Evolutionary conservation across 2,888 invertebrate genomes (phyloP), one percentile per base, ranked within the genome.

Genomic region (Bibio marci): DNA sequence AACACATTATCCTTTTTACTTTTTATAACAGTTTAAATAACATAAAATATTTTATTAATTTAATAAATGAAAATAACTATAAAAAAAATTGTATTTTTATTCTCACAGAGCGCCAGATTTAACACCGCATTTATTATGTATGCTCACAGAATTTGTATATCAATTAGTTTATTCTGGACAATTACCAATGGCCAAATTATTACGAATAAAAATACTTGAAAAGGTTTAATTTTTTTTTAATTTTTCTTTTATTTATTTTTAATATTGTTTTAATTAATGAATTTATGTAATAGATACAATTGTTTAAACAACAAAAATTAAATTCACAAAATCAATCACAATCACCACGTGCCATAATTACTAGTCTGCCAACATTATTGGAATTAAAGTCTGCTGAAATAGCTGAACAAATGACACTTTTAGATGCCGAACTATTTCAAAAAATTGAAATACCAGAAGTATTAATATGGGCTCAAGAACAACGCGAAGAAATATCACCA

Each of bases 361-460:
- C 66, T 26, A 68, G 65, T 53, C 70, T 65, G 47, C 62, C 71
- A 14, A 80, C 82, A 1, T 63, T 95, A 27, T 65, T 94, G 18
- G 88, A 92, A 58, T 91, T 95, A 63, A 95, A 94, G 62, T 83
- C 95, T 26, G 76, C 83, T 47, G 88, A 90, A 52, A 76, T 98
- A 33, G 98, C 98, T 14, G 94, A 95, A 58, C 97, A 98, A 66
- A 94, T 98, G 91, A 98, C 98, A 0, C 59, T 92, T 34, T 63
- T 98, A 30, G 98, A 98, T 63, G 86, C 94, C 2, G 86, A 92
- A 50, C 66, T 97, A 34, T 98, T 97, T 62, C 81, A 86, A 58
- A 85, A 88, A 55, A 92, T 98, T 50, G 94, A 97, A 64, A 90
- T 94, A 44, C 91, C 94, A 0, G 97, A 98, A 66, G 87, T 97